A percentile compares a stretch with the other conserved stretches of the same genome.
These are phyloP conservation scores for Antrozous pallidus DNA, from an alignment of 2,797 vertebrate species.

Conservation along the genomic window DNA sequence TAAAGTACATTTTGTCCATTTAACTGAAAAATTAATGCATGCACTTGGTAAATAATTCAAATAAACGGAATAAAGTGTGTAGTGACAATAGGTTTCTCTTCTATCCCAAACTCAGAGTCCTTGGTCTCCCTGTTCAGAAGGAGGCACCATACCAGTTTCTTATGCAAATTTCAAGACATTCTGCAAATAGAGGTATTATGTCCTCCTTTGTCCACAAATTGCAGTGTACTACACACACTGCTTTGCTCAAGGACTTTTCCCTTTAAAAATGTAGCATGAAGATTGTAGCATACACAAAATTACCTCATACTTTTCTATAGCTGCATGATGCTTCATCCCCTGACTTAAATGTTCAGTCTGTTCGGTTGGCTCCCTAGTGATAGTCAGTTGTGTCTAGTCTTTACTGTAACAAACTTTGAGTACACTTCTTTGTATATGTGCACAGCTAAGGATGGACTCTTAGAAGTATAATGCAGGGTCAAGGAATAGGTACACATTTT, in stretches of 20 bases:
- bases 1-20: not conserved
- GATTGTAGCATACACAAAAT: not conserved
- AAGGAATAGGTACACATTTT: not conserved
- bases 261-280: not conserved
- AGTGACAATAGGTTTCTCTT: slow-evolving; percentile 6
- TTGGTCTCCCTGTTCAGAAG: not conserved
- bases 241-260: not conserved
- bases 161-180: not conserved
- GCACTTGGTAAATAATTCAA: not conserved
- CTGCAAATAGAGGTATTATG: not conserved
- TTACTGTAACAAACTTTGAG: not conserved
- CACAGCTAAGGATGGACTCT: not conserved
- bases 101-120: not conserved
- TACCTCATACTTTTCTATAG: not conserved
- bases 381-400: not conserved
- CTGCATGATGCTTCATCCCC: not conserved
- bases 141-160: not conserved
- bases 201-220: not conserved
- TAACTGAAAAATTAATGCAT: not conserved
- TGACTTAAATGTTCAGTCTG: not conserved
- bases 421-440: not conserved
- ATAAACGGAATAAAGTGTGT: not conserved
- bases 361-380: not conserved
- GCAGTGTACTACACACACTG: not conserved
- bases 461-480: not conserved